Conservation (phyloP, 2,113 vertebrate species). For the Toxotes chatareus region DNA sequence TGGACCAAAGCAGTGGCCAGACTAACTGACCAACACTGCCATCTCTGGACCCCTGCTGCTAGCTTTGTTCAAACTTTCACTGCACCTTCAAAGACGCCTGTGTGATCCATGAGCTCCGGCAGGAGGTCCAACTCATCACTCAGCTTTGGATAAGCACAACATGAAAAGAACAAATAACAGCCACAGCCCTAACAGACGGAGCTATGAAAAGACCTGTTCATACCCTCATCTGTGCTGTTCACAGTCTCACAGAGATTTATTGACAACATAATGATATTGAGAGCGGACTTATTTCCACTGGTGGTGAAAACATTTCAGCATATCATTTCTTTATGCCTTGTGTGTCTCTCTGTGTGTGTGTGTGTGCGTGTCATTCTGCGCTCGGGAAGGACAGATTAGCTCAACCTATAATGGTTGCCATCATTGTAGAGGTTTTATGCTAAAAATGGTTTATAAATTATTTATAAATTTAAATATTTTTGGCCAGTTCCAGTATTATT, state of each 20-base stretch:
- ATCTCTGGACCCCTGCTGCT: too few species aligned
- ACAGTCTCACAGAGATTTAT: background rate
- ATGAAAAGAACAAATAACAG: background rate
- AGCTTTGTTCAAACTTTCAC: too few species aligned
- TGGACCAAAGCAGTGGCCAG: background rate
- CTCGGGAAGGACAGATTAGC: too few species aligned
- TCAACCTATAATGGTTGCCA: too few species aligned
- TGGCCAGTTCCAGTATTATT: too few species aligned
- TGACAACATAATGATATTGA: constrained; percentile 25
- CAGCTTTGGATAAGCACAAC: background rate
- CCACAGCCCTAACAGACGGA: background rate
- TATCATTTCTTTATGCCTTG: background rate
- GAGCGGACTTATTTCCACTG: constrained; percentile 3
- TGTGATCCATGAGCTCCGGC: background rate
- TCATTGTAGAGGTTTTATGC: too few species aligned
- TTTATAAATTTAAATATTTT: too few species aligned
- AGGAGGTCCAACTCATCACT: background rate
- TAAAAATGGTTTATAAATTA: too few species aligned
- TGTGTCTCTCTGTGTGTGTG: background rate
- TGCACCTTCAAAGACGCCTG: background rate
- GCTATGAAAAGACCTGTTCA: background rate
- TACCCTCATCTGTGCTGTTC: background rate
- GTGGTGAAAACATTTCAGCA: background rate
- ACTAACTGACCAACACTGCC: too few species aligned
- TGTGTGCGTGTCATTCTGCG: background rate